Percentiles rank a stretch among this genome's conserved stretches.
phyloP scores from a whole-genome alignment of 2,888 invertebrate species.

The Drosophila niveifrons region DNA sequence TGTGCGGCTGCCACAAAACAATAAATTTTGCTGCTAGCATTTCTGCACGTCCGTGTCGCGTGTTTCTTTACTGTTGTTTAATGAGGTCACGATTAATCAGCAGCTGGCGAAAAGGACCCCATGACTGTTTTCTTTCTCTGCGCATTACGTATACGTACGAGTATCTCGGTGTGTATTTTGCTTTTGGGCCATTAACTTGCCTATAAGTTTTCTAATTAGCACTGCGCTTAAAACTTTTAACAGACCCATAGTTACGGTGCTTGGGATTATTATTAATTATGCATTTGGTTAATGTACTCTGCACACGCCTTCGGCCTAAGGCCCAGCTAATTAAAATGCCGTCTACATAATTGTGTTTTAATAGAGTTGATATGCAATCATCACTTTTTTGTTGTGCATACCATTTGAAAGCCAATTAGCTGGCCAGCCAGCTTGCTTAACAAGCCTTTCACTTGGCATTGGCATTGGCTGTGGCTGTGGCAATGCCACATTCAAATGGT shows the following conservation, averaged over 20 bases:
- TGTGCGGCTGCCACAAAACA: constrained; percentile 43
- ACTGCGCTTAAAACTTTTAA: constrained; percentile 63
- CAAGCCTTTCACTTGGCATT: not conserved
- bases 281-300: constrained; percentile 31
- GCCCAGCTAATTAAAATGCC: constrained; percentile 52
- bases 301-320: constrained; percentile 17
- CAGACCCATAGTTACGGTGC: not conserved
- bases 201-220: constrained; percentile 73
- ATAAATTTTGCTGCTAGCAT: constrained; percentile 64
- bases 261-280: constrained; percentile 56
- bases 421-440: not conserved
- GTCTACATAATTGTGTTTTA: constrained; percentile 54
- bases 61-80: constrained; percentile 49
- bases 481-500: not conserved
- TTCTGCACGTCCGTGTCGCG: constrained; percentile 67
- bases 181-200: constrained; percentile 35
- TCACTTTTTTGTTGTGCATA: constrained; percentile 33
- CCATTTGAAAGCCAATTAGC: constrained; percentile 41
- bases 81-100: constrained; percentile 80
- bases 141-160: not conserved
- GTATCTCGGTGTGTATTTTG: constrained; percentile 11
- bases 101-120: constrained; percentile 12
- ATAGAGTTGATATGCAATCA: constrained; percentile 67
- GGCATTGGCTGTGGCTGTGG: not conserved
- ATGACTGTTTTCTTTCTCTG: not conserved